Evolutionary conservation across 2,113 vertebrate species (phyloP).

Genomic region (Poeciliopsis occidentalis): DNA sequence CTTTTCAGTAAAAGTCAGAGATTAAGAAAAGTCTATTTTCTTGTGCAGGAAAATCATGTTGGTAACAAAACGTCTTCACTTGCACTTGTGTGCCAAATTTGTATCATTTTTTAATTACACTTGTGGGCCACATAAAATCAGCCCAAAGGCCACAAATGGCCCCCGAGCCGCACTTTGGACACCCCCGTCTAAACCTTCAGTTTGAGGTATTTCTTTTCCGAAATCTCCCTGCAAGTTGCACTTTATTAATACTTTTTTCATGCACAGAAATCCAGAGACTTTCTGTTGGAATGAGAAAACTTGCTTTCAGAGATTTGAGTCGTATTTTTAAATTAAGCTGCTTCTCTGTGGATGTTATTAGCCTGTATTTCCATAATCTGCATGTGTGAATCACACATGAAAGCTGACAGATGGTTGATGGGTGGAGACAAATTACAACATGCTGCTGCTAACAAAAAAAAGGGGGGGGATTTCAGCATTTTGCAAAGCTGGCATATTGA

Average conservation of each 20-base stretch:
- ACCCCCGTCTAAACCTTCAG: too few relatives aligned
- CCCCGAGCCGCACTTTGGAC: too few relatives aligned
- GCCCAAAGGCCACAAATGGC: too few relatives aligned
- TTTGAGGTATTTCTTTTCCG: too few relatives aligned
- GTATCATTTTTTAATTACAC: too few relatives aligned
- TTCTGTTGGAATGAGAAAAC: not conserved
- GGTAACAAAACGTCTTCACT: too few relatives aligned
- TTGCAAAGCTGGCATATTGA: not conserved
- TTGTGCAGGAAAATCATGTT: too few relatives aligned
- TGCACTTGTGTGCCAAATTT: too few relatives aligned
- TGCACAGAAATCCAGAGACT: not conserved
- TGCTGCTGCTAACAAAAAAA: not conserved
- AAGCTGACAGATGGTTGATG: slow-evolving; percentile 46
- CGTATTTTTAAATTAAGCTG: slow-evolving; percentile 6
- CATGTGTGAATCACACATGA: slow-evolving; percentile 6
- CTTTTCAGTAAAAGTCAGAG: too few relatives aligned
- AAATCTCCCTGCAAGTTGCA: not conserved
- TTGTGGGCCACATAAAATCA: too few relatives aligned
- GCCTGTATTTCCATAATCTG: slow-evolving; percentile 35
- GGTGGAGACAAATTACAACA: slow-evolving; percentile 24
- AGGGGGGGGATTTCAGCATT: not conserved
- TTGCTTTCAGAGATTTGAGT: not conserved
- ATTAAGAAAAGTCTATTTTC: too few relatives aligned
- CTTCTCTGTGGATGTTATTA: slow-evolving; percentile 20
- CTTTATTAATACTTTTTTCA: not conserved